Evolutionary conservation across 64 coral and sea anemone species (phyloP).

Genomic region (Pocillopora damicornis): DNA sequence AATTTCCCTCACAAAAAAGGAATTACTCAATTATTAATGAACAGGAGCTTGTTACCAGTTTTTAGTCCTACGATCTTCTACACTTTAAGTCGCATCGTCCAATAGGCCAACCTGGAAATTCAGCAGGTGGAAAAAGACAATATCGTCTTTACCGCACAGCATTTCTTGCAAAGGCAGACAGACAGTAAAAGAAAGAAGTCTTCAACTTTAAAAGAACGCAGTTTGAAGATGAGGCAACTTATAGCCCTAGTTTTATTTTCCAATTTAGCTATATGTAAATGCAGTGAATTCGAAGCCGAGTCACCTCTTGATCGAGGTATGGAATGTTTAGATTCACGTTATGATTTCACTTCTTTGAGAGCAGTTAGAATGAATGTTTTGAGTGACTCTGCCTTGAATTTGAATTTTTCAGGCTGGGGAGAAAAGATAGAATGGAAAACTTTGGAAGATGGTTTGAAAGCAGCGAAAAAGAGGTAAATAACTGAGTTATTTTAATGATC

Average conservation of each 20-base stretch:
- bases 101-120: neutral
- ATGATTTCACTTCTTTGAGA: neutral
- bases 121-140: slow-evolving; percentile 14
- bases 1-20: slow-evolving; percentile 1
- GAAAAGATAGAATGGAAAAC: slow-evolving; percentile 54
- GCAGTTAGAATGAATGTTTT: neutral
- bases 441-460: slow-evolving; percentile 35
- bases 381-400: neutral
- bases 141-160: slow-evolving; percentile 12
- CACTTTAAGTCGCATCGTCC: neutral
- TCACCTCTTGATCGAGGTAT: slow-evolving; percentile 26
- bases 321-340: neutral
- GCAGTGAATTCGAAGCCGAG: slow-evolving; percentile 13
- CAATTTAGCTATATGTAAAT: slow-evolving; percentile 11
- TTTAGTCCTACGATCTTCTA: neutral
- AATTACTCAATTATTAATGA: slow-evolving; percentile 12
- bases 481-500: neutral
- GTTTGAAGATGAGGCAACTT: neutral
- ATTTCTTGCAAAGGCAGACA: neutral
- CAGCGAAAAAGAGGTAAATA: slow-evolving; percentile 42
- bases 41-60: slow-evolving; percentile 22
- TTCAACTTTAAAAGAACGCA: neutral
- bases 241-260: neutral
- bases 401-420: slow-evolving; percentile 45
- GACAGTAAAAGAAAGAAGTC: neutral